These are phyloP conservation scores for Drosophila nr. fundita DNA, from an alignment of 2,888 invertebrate genomes.

Conservation along the genomic window DNA sequence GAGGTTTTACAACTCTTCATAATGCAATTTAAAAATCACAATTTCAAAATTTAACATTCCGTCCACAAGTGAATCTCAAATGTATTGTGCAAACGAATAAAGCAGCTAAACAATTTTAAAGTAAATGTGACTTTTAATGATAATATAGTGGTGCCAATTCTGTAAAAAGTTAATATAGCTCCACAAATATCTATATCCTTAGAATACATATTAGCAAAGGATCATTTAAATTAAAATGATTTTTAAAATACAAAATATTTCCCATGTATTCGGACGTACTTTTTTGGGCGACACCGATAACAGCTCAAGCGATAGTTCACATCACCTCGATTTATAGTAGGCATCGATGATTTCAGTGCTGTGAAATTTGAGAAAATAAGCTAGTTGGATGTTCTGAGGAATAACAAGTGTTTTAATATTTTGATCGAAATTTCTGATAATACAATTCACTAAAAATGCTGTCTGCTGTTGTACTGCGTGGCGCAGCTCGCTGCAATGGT, in stretches of 20 bases:
- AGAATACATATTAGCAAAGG: not conserved
- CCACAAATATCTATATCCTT: not conserved
- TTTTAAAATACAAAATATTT: not conserved
- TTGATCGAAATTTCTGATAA: conserved; percentile 38
- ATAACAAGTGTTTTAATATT: conserved; percentile 46
- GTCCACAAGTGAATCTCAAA: conserved; percentile 69
- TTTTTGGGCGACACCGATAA: conserved; percentile 19
- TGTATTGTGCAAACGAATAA: conserved; percentile 54
- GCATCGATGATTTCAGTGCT: conserved; percentile 43
- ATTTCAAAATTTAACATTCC: conserved; percentile 35
- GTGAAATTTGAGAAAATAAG: conserved; percentile 30
- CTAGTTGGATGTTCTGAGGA: conserved; percentile 24
- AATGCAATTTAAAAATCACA: conserved; percentile 1
- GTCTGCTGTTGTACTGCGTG: conserved; percentile 78
- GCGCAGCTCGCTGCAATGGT: conserved; percentile 79
- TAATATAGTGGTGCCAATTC: not conserved
- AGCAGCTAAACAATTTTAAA: conserved; percentile 31
- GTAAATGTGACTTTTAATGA: not conserved
- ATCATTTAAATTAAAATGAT: not conserved
- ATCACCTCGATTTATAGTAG: conserved; percentile 10
- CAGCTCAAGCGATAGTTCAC: conserved; percentile 15
- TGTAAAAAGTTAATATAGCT: not conserved
- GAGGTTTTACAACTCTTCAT: conserved; percentile 21
- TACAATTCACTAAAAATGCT: conserved; percentile 51
- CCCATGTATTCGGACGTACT: not conserved